Base-by-base conservation (phyloP, 2,888 invertebrate genomes). In the Mythimna impura region DNA sequence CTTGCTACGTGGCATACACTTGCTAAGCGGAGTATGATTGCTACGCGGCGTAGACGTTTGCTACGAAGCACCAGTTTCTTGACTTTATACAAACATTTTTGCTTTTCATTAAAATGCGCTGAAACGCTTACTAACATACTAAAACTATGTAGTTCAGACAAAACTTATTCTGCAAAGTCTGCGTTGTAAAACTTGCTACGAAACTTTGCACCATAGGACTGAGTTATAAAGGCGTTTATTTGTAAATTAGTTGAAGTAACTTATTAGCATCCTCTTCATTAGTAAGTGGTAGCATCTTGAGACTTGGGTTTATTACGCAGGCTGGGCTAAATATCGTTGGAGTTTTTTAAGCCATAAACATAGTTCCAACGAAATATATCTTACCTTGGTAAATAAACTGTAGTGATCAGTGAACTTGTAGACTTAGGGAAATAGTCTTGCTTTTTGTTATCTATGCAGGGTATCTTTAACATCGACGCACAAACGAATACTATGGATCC, bases 141-240 rank as follows among this genome's bases (percentile, higher is more conserved):
- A 62, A 76, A 71, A 76, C 17, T 61, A 71, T 61, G 25, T 76
- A 71, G 76, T 76, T 62, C 43, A n/a, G 36, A 58, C n/a, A 30
- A 63, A 77, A 77, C 57, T 66, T 77, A 40, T 58, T 20, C 72
- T 77, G 57, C 66, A 25, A 57, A 69, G 47, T 36, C 65, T 69
- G 54, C 57, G 61, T 58, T 43, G 55, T 77, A 66, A 78, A 80
- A 80, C 66, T 80, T 76, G 52, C 60, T 64, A 30, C 8, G 66
- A 61, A 76, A 70, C 73, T 75, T 66, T 20, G 52, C 47, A 58
- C 60, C 76, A 60, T 70, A 76, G 71, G 63, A 43, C 78, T 47
- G 63, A 79, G 79, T 80, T 80, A 67, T 67, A 70, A 73, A 80
- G 47, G 78, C 78, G 78, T 78, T 78, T 78, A 78, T 78, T 78